These are phyloP conservation scores for Oxygymnocypris stewartii DNA, from an alignment of 2,113 vertebrate genomes.

Conservation along the genomic window DNA sequence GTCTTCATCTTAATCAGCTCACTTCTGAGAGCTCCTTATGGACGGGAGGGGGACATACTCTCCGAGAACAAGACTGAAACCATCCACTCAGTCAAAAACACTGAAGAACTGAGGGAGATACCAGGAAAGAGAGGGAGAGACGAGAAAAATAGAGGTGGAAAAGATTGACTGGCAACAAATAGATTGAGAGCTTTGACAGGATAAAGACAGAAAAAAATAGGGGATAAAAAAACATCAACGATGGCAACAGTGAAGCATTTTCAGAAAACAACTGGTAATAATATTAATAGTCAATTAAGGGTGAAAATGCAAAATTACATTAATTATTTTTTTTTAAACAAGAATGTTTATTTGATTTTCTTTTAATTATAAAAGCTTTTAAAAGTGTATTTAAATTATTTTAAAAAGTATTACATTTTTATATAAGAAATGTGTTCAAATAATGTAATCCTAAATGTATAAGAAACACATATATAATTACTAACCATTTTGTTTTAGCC, in stretches of 20 bases:
- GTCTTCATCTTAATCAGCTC: conserved; percentile 79
- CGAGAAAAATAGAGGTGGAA: conserved; percentile 34
- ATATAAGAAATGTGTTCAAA: neutral
- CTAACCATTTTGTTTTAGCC: neutral
- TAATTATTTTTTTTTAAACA: neutral
- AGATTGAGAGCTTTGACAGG: conserved; percentile 12
- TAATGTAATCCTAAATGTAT: neutral
- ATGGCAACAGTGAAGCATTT: neutral
- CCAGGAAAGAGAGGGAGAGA: conserved; percentile 42
- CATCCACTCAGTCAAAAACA: conserved; percentile 37
- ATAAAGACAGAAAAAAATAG: neutral
- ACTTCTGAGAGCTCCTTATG: conserved; percentile 75
- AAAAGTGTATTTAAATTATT: no score
- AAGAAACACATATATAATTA: neutral
- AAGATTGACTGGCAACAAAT: conserved; percentile 28
- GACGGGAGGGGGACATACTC: conserved; percentile 53
- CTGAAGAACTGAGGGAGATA: conserved; percentile 42
- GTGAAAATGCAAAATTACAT: neutral
- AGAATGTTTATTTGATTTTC: no score
- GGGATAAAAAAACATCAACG: neutral
- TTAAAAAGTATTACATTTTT: neutral
- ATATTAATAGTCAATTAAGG: neutral
- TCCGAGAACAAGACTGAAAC: conserved; percentile 12
- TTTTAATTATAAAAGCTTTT: neutral
- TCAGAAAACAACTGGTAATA: neutral